A percentile compares a stretch with the other conserved stretches of the same genome.
phyloP scores from a whole-genome alignment of 1,140 invertebrate species.

The Babylonia areolata region DNA sequence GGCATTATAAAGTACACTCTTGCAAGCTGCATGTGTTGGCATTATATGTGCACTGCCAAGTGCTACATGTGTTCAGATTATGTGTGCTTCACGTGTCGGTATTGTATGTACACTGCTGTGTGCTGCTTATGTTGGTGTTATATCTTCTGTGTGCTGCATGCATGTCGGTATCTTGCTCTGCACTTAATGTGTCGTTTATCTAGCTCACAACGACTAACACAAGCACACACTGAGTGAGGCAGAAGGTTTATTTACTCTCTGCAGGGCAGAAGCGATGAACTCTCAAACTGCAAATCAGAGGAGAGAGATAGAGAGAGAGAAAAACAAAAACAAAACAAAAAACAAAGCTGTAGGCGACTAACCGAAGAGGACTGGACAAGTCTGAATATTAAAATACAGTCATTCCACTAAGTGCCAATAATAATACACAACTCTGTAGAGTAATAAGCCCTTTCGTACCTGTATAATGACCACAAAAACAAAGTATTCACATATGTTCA shows the following conservation, averaged over 20 bases:
- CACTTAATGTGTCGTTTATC: too few species aligned
- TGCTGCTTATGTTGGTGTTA: too few species aligned
- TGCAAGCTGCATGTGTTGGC: too few species aligned
- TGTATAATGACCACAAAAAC: neutral
- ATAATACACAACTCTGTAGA: neutral
- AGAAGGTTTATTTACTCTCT: slow-evolving; percentile 13
- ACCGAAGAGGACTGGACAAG: neutral
- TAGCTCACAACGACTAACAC: too few species aligned
- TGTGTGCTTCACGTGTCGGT: too few species aligned
- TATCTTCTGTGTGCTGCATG: too few species aligned
- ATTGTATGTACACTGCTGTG: too few species aligned
- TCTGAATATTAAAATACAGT: neutral
- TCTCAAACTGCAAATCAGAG: neutral
- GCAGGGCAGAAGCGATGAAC: neutral
- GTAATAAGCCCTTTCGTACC: neutral
- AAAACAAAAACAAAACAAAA: neutral
- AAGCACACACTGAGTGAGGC: neutral
- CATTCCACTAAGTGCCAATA: neutral
- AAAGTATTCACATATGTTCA: neutral
- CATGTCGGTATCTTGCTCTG: too few species aligned
- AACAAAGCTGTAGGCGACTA: neutral
- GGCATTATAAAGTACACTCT: too few species aligned
- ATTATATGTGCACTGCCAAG: too few species aligned
- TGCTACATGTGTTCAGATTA: too few species aligned
- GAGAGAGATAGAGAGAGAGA: neutral